phyloP scores from a whole-genome alignment of 2,888 invertebrate species.

The Apamea epomidion region DNA sequence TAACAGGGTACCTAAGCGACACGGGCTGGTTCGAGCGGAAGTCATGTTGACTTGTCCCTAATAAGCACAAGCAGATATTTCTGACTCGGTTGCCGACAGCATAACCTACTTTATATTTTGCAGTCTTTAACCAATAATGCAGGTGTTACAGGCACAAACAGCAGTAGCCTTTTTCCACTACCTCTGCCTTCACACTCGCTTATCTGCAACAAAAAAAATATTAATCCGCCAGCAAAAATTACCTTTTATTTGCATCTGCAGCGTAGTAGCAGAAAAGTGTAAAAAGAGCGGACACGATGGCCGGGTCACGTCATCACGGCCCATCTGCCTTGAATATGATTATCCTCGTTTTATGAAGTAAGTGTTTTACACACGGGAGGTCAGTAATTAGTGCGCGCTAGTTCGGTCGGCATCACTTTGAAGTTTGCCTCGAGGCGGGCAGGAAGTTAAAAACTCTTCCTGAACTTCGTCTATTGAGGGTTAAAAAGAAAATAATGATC shows the following conservation, averaged over 20 bases:
- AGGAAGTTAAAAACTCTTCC: conserved; percentile 48
- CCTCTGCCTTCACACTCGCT: not conserved
- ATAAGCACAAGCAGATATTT: not conserved
- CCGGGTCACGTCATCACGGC: conserved; percentile 51
- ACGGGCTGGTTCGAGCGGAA: not conserved
- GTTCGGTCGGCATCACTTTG: conserved; percentile 31
- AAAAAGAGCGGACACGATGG: conserved; percentile 39
- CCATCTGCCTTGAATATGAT: conserved; percentile 60
- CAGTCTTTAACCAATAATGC: not conserved
- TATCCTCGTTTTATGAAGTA: conserved; percentile 60
- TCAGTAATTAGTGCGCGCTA: conserved; percentile 56
- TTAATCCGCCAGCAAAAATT: conserved; percentile 9
- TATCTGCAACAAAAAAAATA: not conserved
- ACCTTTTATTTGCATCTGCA: conserved; percentile 31
- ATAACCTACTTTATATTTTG: not conserved
- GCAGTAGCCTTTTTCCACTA: not conserved
- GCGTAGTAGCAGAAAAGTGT: conserved; percentile 16
- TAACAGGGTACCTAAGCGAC: not conserved
- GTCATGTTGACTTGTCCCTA: not conserved
- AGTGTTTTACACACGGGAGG: conserved; percentile 55
- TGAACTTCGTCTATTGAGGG: conserved; percentile 19
- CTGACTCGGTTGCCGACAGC: not conserved
- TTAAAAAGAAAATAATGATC: conserved; percentile 32
- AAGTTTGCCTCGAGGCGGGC: conserved; percentile 27
- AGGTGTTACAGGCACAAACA: not conserved